Base-by-base conservation (phyloP, 2,113 vertebrate species). In the Struthio camelus region DNA sequence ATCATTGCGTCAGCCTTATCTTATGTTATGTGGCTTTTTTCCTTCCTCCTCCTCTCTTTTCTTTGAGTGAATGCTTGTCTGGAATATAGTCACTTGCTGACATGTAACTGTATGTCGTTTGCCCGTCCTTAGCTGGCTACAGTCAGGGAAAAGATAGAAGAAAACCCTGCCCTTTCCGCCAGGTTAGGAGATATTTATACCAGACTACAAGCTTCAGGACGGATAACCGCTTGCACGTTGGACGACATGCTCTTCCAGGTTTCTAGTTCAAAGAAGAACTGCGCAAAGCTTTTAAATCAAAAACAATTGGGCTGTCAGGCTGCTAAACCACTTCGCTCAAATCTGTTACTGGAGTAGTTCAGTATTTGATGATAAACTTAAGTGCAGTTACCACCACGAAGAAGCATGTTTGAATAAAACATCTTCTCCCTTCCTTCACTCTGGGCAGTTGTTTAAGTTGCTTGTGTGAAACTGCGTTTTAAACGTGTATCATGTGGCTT, bases 191-290 rank as follows among this genome's bases (percentile, higher is more conserved):
- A 97, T 93, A 66, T 98, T 79, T 95, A 97, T 85, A 87, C 3
- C 0, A 97, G 90, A 80, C 98, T 99, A 27, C 97, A 98, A 85
- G 27, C 89, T 58, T 97, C 96, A 4, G 98, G 98, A 83, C 99
- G 93, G 89, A 97, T 99, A 96, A 99, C 97, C 14, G 32, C 48
- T 12, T 90, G 93, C 83, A 98, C 97, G 2, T 65, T 99, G 32
- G 99, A 99, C 51, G 96, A 98, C 62, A 98, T 99, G 97, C 98
- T 99, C 89, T 99, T 99, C 83, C 96, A 95, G 22, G 97, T 97
- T 10, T 98, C 99, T 67, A 85, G 25, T 19, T 94, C 96, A 87
- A 99, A 95, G 85, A 98, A 79, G 64, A 97, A 80, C 30, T 94
- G 58, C 56, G 5, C 36, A 3, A 84, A 90, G 38, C 61, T 98